phyloP scores from a whole-genome alignment of 1,140 invertebrate species.

The Heliconius hewitsoni region DNA sequence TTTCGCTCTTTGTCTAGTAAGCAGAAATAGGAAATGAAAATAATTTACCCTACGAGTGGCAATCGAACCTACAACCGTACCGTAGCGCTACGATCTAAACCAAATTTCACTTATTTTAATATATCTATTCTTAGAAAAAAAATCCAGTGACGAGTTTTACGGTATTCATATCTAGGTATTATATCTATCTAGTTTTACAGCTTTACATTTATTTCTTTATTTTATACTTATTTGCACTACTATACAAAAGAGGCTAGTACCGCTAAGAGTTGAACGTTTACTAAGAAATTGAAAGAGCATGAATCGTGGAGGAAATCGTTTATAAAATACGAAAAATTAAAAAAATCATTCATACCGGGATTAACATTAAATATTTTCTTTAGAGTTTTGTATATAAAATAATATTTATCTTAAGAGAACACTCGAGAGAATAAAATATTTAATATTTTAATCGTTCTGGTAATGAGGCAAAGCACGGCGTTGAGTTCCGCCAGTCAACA shows the following conservation, averaged over 20 bases:
- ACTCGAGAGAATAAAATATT: too few relatives aligned
- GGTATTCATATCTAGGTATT: background rate
- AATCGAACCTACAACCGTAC: too few relatives aligned
- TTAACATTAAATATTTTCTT: background rate
- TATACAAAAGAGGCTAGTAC: background rate
- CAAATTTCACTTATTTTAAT: too few relatives aligned
- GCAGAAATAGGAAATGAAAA: background rate
- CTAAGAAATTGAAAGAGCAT: background rate
- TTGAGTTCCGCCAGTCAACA: too few relatives aligned
- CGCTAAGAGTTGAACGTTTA: background rate
- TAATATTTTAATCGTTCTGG: too few relatives aligned
- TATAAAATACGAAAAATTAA: background rate
- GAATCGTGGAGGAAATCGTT: background rate
- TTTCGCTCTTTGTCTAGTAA: background rate
- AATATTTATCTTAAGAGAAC: too few relatives aligned
- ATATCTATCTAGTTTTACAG: background rate
- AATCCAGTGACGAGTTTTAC: background rate
- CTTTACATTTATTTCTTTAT: background rate
- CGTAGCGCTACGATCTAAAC: too few relatives aligned
- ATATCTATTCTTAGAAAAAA: background rate
- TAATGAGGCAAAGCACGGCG: too few relatives aligned
- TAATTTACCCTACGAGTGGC: background rate
- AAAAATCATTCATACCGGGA: background rate
- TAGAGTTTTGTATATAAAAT: background rate
- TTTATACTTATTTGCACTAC: background rate